These are phyloP conservation scores for Stegophylla sp. DNA, from an alignment of 2,888 invertebrate genomes.

Conservation along the genomic window DNA sequence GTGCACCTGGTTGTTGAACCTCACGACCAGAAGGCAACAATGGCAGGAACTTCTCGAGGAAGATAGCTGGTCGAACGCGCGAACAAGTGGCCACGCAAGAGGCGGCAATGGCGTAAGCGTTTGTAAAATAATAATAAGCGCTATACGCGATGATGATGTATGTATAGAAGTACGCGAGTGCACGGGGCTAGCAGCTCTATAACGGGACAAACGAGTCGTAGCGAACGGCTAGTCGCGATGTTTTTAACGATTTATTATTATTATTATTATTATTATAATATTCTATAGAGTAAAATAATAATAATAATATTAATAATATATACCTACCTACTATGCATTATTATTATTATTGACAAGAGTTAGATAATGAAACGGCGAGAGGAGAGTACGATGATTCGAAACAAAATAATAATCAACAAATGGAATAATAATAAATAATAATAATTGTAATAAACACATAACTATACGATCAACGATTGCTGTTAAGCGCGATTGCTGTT, in stretches of 20 bases:
- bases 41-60: constrained; percentile 27
- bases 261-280: background rate
- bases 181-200: background rate
- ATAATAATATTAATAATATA: background rate
- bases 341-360: constrained; percentile 25
- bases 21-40: constrained; percentile 42
- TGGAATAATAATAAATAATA: background rate
- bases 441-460: background rate
- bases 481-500: background rate
- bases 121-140: background rate
- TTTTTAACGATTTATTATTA: background rate
- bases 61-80: constrained; percentile 24
- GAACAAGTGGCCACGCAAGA: background rate
- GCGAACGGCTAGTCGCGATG: constrained; percentile 22
- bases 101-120: background rate
- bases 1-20: constrained; percentile 47
- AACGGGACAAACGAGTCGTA: constrained; percentile 51
- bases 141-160: background rate
- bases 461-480: background rate
- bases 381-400: background rate
- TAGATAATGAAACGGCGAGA: background rate
- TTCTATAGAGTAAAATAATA: background rate
- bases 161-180: background rate
- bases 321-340: background rate
- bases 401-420: background rate